Conservation (phyloP, 2,888 invertebrate genomes). For the Brachyopa scutellaris region DNA sequence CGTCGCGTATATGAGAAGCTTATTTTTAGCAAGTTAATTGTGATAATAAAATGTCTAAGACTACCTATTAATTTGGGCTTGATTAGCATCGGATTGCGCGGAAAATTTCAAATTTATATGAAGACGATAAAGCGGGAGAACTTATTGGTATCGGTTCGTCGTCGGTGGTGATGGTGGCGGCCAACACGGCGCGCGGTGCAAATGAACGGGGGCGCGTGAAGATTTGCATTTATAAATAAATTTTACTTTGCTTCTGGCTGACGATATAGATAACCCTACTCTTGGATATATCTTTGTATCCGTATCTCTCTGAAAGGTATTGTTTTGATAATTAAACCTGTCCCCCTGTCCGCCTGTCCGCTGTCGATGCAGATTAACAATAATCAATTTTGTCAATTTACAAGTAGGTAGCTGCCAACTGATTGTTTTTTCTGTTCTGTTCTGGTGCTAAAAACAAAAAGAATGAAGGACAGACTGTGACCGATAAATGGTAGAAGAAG, state of each 20-base stretch:
- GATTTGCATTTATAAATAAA: constrained; percentile 29
- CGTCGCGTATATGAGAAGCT: background rate
- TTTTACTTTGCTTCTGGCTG: background rate
- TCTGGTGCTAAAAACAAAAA: no score
- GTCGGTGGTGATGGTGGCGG: background rate
- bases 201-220: constrained; percentile 2
- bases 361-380: no score
- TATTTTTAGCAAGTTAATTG: constrained; percentile 57
- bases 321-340: no score
- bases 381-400: no score
- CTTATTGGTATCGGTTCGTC: background rate
- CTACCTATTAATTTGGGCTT: constrained; percentile 39
- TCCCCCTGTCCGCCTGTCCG: no score
- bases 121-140: background rate
- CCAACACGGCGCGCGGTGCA: background rate
- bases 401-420: no score
- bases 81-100: constrained; percentile 59
- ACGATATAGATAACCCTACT: no score
- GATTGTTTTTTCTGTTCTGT: background rate
- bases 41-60: constrained; percentile 61
- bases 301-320: no score
- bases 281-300: no score
- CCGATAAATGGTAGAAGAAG: no score
- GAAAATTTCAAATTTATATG: constrained; percentile 48
- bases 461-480: no score